Conservation (phyloP, 2,113 vertebrate species). For the Bombycilla garrulus region DNA sequence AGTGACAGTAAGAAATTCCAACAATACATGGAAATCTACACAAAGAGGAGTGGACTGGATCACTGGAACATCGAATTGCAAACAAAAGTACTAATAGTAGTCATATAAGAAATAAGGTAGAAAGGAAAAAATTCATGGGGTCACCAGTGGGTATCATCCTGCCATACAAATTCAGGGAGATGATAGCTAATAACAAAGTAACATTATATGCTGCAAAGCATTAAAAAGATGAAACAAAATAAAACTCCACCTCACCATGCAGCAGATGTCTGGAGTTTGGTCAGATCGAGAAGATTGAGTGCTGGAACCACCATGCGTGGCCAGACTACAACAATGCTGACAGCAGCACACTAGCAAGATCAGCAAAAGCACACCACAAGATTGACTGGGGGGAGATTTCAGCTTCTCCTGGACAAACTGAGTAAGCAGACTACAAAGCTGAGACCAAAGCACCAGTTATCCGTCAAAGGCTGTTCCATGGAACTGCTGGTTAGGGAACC, state of each 20-base stretch:
- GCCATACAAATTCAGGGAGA: background rate
- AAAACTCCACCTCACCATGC: background rate
- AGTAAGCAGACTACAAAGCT: background rate
- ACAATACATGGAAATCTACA: background rate
- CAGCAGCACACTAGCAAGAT: background rate
- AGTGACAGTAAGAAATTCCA: background rate
- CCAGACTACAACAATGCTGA: rapidly evolving
- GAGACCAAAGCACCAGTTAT: background rate
- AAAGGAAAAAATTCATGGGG: background rate
- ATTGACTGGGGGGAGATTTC: background rate
- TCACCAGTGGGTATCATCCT: background rate
- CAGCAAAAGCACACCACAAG: background rate
- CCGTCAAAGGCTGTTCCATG: background rate
- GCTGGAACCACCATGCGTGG: background rate
- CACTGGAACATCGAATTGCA: background rate
- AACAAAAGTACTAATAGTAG: background rate
- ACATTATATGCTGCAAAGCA: background rate
- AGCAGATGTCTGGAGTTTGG: background rate
- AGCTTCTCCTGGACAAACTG: background rate
- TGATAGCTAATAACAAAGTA: background rate
- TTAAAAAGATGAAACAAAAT: background rate
- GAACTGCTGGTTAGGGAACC: background rate
- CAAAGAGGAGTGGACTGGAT: background rate
- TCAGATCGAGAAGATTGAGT: background rate
- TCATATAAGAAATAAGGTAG: background rate